Percentiles rank a stretch among this genome's conserved stretches.
These are phyloP conservation scores for Synodontis membranacea DNA, from an alignment of 2,113 vertebrate genomes.

Conservation along the genomic window DNA sequence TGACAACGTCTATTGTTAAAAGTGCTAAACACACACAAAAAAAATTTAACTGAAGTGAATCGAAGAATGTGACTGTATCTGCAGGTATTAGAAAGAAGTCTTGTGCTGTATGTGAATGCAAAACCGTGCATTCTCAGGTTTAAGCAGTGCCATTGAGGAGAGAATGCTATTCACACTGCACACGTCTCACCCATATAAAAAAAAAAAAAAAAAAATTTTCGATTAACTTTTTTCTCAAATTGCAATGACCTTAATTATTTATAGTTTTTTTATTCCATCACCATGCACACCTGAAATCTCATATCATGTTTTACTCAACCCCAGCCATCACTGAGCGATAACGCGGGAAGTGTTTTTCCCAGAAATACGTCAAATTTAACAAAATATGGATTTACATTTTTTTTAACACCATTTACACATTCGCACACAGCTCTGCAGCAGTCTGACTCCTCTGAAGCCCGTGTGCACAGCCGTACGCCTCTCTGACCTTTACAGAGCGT, in stretches of 20 bases:
- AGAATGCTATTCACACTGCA: background rate
- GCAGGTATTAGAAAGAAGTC: background rate
- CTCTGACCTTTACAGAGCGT: constrained; percentile 30
- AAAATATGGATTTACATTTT: background rate
- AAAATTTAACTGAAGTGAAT: too few species aligned
- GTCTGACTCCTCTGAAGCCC: background rate
- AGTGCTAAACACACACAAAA: too few species aligned
- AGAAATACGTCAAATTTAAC: background rate
- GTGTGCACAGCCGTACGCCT: constrained; percentile 18
- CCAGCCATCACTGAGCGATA: background rate
- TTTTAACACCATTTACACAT: background rate
- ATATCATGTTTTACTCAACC: background rate
- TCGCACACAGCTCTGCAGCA: background rate
- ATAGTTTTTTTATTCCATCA: background rate
- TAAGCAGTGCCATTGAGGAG: background rate
- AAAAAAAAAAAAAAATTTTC: too few species aligned
- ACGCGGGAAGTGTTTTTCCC: background rate
- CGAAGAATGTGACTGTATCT: background rate
- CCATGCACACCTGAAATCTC: background rate
- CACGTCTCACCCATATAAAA: background rate
- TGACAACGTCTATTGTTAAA: too few species aligned
- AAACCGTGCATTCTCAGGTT: background rate
- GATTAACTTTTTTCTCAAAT: background rate
- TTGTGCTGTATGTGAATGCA: background rate
- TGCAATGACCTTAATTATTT: background rate